Evolutionary conservation across 2,888 invertebrate species (phyloP).

Genomic region (Esperia sulphurella): DNA sequence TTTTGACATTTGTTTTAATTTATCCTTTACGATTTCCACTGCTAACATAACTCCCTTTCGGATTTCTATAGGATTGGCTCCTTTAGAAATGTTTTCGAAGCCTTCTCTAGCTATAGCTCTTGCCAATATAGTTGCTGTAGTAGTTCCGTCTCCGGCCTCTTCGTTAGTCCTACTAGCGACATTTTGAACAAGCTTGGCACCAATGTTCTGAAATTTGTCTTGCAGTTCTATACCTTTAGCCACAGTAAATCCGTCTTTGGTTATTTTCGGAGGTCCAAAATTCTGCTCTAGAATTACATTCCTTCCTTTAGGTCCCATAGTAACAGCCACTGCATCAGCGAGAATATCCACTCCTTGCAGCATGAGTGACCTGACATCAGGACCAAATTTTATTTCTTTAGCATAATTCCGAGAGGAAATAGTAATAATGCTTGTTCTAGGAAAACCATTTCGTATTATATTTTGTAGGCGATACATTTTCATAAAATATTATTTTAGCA

Average conservation of each 20-base stretch:
- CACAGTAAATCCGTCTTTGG: conserved; percentile 99
- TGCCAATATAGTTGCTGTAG: conserved; percentile 98
- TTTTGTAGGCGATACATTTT: conserved; percentile 38
- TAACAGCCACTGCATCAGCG: conserved; percentile 99
- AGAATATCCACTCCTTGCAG: conserved; percentile 98
- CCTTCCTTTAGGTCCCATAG: conserved; percentile 99
- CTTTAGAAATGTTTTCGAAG: conserved; percentile 97
- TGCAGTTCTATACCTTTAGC: conserved; percentile 98
- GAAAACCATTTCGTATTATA: conserved; percentile 15
- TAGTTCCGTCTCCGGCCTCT: conserved; percentile 99
- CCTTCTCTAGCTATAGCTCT: conserved; percentile 99
- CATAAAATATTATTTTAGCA: background rate
- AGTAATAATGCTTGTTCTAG: conserved; percentile 18
- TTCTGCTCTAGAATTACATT: conserved; percentile 99
- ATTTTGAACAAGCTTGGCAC: conserved; percentile 98
- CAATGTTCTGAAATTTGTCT: conserved; percentile 99
- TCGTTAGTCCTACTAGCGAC: conserved; percentile 99
- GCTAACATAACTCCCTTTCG: conserved; percentile 94
- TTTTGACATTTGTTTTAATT: conserved; percentile 92
- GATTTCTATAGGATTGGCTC: conserved; percentile 97
- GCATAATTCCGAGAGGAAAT: conserved; percentile 76
- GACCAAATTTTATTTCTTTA: conserved; percentile 98
- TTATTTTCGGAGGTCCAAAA: conserved; percentile 99
- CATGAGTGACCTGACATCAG: conserved; percentile 97
- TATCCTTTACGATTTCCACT: conserved; percentile 92